These are phyloP conservation scores for Conops quadrifasciatus DNA, from an alignment of 2,888 invertebrate genomes.

Conservation along the genomic window DNA sequence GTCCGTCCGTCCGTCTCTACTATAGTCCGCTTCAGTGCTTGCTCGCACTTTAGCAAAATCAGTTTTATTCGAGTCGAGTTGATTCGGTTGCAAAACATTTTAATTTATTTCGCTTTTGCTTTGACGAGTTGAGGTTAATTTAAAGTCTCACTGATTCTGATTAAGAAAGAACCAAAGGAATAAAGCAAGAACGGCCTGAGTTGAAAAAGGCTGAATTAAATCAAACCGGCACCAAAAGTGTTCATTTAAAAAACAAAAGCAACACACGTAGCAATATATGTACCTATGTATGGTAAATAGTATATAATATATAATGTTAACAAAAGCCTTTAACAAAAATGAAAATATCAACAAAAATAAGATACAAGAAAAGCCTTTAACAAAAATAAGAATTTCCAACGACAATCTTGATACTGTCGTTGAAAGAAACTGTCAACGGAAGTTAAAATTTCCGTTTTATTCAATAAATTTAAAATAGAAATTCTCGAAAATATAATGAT, in stretches of 20 bases:
- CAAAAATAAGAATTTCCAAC: too few relatives aligned
- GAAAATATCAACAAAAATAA: too few relatives aligned
- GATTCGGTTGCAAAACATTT: slow-evolving; percentile 24
- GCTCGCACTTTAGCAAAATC: slow-evolving; percentile 7
- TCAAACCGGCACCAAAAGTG: neutral
- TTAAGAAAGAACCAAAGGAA: slow-evolving; percentile 24
- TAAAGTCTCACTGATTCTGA: slow-evolving; percentile 34
- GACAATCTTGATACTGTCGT: too few relatives aligned
- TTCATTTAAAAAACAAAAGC: neutral
- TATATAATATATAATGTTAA: too few relatives aligned
- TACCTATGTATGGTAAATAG: too few relatives aligned
- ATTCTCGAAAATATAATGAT: too few relatives aligned
- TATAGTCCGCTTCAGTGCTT: slow-evolving; percentile 2
- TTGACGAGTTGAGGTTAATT: slow-evolving; percentile 37
- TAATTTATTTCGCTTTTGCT: slow-evolving; percentile 29
- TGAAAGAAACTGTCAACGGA: too few relatives aligned
- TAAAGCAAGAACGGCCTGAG: neutral
- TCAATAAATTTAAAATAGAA: too few relatives aligned
- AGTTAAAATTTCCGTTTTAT: too few relatives aligned
- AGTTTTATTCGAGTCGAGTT: slow-evolving; percentile 2
- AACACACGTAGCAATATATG: too few relatives aligned
- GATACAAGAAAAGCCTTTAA: too few relatives aligned
- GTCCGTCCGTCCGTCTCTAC: slow-evolving; percentile 12
- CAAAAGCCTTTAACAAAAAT: too few relatives aligned
- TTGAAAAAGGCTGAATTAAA: slow-evolving; percentile 5